Base-by-base conservation (phyloP, 2,888 invertebrate species). In the Podotricha telesiphe region DNA sequence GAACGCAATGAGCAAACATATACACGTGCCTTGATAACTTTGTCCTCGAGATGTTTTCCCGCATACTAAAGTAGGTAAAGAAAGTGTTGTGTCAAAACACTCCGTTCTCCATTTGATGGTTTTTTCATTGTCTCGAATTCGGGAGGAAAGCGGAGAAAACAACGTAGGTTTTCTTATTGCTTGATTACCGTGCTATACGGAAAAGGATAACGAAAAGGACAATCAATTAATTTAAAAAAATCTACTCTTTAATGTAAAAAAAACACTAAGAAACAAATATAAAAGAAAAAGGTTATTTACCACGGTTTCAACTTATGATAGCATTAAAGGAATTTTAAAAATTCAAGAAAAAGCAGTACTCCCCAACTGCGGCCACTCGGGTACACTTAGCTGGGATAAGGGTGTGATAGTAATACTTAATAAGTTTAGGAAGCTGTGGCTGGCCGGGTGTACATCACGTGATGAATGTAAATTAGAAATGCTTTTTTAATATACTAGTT, bases 281-380 rank as follows among this genome's bases (percentile, higher is more conserved):
- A 13, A 11, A 50, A 28, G 11, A 28, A 22, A 2, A 45, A 6
- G n/a, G 45, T 45, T 59, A 59, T n/a, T 28, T 28, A 17, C 45
- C 48, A 15, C 28, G 22, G 0, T 11, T n/a, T 6, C 19, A 61
- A 40, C 55, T 56, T 65, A 74, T 79, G 78, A 68, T 65, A 74
- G 77, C 82, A 84, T 81, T 84, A 84, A 79, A 80, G 76, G 65
- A 76, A 76, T 78, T 83, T 87, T 88, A 89, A 88, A 89, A 88
- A 89, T 89, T 88, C 87, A 88, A 85, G 85, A 86, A 86, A 87
- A 86, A 82, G 80, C 81, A 79, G 74, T 79, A 79, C 71, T 73
- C 73, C 79, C 82, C 85, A 85, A 86, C 86, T 87, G 88, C 71
- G 83, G 77, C 84, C 83, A 82, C 75, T 80, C 69, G 71, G 84